A percentile compares a stretch with the other conserved stretches of the same genome.
phyloP scores from a whole-genome alignment of 2,888 invertebrate genomes.

The Drosophila bunnanda region DNA sequence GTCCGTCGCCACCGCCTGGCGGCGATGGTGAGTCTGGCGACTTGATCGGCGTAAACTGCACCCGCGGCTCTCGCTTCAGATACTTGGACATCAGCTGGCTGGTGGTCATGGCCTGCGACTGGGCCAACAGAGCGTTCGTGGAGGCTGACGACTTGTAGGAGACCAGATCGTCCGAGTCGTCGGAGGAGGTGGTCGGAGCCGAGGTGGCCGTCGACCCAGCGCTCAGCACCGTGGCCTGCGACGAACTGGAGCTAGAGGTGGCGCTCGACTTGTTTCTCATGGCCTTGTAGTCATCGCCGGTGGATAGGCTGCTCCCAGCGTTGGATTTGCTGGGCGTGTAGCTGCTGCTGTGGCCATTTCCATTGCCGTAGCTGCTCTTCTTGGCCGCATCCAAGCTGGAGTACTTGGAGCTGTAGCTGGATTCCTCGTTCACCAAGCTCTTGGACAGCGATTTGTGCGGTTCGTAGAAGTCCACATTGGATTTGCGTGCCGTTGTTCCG shows the following conservation, averaged over 20 bases:
- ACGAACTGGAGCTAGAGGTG: constrained; percentile 83
- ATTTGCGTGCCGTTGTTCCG: constrained; percentile 64
- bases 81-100: constrained; percentile 84
- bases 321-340: constrained; percentile 64
- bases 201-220: constrained; percentile 83
- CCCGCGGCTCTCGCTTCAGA: constrained; percentile 83
- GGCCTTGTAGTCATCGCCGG: constrained; percentile 81
- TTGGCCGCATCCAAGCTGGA: constrained; percentile 66
- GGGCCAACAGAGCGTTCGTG: constrained; percentile 83
- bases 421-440: constrained; percentile 60
- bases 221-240: constrained; percentile 83
- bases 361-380: constrained; percentile 56
- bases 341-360: constrained; percentile 42
- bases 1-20: constrained; percentile 77
- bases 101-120: constrained; percentile 84
- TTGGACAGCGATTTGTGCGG: constrained; percentile 80
- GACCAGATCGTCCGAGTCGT: constrained; percentile 83
- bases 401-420: constrained; percentile 67
- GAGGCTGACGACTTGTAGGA: constrained; percentile 84
- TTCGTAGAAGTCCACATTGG: constrained; percentile 82
- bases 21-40: constrained; percentile 84
- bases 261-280: constrained; percentile 82
- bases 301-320: constrained; percentile 62
- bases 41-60: constrained; percentile 83
- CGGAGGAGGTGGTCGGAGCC: constrained; percentile 82